Conservation (phyloP, 1,140 invertebrate genomes). For the Tyrophagus putrescentiae region DNA sequence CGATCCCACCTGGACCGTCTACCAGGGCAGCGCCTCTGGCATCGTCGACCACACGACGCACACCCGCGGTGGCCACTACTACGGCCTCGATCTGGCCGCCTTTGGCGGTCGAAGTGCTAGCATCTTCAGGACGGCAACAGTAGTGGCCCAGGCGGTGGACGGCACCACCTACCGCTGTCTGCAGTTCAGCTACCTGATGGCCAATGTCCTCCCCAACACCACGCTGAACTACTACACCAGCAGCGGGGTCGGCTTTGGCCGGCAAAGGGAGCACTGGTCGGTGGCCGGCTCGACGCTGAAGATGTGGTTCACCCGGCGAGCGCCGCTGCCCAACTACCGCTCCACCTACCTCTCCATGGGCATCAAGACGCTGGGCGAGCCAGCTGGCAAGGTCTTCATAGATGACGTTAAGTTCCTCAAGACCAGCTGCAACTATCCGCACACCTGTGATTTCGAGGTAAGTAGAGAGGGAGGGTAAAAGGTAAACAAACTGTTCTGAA, state of each 20-base stretch:
- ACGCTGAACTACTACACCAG: neutral
- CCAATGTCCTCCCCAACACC: neutral
- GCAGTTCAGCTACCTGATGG: neutral
- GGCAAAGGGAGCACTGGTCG: neutral
- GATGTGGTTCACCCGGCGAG: neutral
- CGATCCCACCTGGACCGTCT: no score
- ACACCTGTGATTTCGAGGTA: neutral
- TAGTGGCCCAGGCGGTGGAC: neutral
- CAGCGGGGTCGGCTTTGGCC: neutral
- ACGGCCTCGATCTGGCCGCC: neutral
- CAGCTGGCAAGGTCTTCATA: neutral
- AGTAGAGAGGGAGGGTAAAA: no score
- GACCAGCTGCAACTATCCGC: neutral
- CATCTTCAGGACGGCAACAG: neutral
- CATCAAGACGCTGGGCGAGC: neutral
- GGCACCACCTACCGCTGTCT: neutral
- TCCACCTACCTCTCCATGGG: neutral
- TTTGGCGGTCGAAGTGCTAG: no score
- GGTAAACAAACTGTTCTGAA: no score
- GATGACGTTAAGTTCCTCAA: neutral
- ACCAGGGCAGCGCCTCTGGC: no score
- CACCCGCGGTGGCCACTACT: neutral
- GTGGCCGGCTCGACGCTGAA: neutral
- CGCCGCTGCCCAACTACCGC: neutral
- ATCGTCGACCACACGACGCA: conserved; percentile 1